Percentiles rank a stretch among this genome's conserved stretches.
Conservation (phyloP, 2,888 invertebrate species). For the Camptogramma bilineatum region DNA sequence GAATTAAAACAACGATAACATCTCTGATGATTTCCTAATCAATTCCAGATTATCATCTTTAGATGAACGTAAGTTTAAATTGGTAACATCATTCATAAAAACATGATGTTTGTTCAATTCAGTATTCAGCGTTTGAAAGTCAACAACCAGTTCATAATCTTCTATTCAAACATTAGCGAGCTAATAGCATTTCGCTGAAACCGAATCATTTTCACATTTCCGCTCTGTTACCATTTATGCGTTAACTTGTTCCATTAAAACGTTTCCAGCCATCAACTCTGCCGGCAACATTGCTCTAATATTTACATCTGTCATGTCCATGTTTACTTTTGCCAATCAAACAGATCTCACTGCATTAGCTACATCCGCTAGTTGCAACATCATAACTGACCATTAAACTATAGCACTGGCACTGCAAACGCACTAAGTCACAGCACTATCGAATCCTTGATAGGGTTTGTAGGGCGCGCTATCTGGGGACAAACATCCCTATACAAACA, state of each 20-base stretch:
- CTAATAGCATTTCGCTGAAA: conserved; percentile 53
- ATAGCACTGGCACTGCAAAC: conserved; percentile 64
- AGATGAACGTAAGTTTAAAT: conserved; percentile 3
- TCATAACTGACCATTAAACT: conserved; percentile 68
- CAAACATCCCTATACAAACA: conserved; percentile 79
- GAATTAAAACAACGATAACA: conserved; percentile 45
- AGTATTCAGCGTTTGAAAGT: conserved; percentile 6
- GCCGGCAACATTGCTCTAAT: conserved; percentile 65
- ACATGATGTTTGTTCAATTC: not conserved
- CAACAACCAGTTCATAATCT: conserved; percentile 2
- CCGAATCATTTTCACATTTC: conserved; percentile 73
- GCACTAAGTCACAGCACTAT: conserved; percentile 64
- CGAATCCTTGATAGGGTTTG: conserved; percentile 69
- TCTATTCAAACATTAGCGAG: conserved; percentile 30
- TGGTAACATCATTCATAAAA: not conserved
- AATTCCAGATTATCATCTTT: conserved; percentile 32
- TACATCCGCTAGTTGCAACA: conserved; percentile 65
- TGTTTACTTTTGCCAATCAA: conserved; percentile 79
- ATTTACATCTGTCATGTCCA: conserved; percentile 67
- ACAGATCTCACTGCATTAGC: conserved; percentile 74
- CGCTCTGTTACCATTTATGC: conserved; percentile 63
- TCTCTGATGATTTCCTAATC: conserved; percentile 34
- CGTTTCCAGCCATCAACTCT: conserved; percentile 60
- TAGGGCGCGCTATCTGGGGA: conserved; percentile 76
- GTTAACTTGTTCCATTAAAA: conserved; percentile 69